Base-by-base conservation (phyloP, 2,888 invertebrate genomes). In the Dicroscelio sp. region DNA sequence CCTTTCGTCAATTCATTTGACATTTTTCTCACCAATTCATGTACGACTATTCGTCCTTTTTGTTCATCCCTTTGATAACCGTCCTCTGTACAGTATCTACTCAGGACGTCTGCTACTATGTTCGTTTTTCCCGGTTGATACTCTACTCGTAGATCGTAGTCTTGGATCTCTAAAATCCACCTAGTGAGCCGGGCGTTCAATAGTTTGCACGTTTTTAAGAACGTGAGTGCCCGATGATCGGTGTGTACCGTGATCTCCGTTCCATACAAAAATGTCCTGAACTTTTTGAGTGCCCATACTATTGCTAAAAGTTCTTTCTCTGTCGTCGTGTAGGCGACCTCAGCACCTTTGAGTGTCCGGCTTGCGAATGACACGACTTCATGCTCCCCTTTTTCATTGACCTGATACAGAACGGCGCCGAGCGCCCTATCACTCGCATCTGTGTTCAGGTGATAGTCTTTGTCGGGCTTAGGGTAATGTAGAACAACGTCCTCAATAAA, bases 221-320 rank as follows among this genome's bases (percentile, higher is more conserved):
- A 96, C 0, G 88, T 90, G 0, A 96, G 38, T 0, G 94, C 92
- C 60, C 93, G 92, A 63, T 95, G 95, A 76, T 96, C 95, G 0
- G 94, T 95, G 17, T 90, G 43, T 0, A 95, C 91, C 0, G 86
- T 78, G 2, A 95, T 71, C 30, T 82, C 33, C 0, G 79, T 63
- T 0, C 95, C 95, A 10, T 93, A 69, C 0, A 95, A 48, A 55
- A 93, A 95, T 2, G 94, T 90, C 20, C 94, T 93, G 84, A 95
- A 95, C 14, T 79, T 95, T 94, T 2, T 82, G 78, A 10, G 95
- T 8, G 92, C 82, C 88, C 88, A 94, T 3, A 95, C 89, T 0
- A 95, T 86, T 0, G 94, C 94, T 17, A 92, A 91, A 0, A 94
- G 80, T 76, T 95, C 95, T 58, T 94, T 93, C 84, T 95, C 95